phyloP scores from a whole-genome alignment of 2,797 vertebrate species.

The Peromyscus eremicus region DNA sequence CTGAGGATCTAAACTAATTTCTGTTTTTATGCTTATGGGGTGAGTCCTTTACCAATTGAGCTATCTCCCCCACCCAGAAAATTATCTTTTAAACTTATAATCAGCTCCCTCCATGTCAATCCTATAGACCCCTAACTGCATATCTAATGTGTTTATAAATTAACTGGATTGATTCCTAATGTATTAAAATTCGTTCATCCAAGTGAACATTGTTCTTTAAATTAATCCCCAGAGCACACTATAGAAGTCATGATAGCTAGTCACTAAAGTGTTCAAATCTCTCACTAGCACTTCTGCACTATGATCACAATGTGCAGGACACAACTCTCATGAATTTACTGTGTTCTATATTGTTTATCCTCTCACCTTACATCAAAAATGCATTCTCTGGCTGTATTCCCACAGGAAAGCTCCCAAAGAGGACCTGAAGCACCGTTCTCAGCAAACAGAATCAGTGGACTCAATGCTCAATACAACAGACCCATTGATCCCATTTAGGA shows the following conservation, averaged over 20 bases:
- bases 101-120: background rate
- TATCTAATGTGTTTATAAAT: conserved; percentile 6
- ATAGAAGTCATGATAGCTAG: background rate
- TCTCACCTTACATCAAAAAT: background rate
- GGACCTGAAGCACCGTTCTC: background rate
- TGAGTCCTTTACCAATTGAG: background rate
- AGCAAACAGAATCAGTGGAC: background rate
- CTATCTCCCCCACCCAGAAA: too few relatives aligned
- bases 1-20: background rate
- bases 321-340: background rate
- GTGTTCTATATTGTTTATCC: background rate
- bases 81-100: background rate
- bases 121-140: background rate
- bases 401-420: background rate
- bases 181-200: conserved; percentile 31
- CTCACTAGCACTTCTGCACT: background rate
- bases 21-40: background rate
- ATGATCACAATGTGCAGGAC: background rate
- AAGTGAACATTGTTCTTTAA: conserved; percentile 26
- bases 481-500: background rate
- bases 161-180: conserved; percentile 13
- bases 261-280: background rate
- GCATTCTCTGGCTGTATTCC: background rate
- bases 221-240: background rate
- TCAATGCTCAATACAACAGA: background rate